Evolutionary conservation across 2,797 vertebrate genomes (phyloP).

Genomic region (Enteromius paludinosus): DNA sequence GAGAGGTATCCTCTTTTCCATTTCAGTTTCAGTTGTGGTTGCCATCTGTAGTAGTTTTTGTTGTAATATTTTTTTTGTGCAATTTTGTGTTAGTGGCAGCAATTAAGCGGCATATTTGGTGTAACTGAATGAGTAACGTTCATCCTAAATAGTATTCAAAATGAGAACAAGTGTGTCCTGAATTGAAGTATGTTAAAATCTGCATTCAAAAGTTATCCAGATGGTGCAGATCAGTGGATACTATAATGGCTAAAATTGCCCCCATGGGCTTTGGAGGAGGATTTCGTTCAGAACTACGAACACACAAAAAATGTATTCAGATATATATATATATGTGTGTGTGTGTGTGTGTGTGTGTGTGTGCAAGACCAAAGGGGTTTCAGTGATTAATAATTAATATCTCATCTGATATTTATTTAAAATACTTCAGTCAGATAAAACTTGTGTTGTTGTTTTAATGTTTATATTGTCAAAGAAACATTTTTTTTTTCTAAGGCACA

Average conservation of each 20-base stretch:
- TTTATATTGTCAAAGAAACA: background rate
- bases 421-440: background rate
- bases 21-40: background rate
- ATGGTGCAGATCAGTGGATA: background rate
- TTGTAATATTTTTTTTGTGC: background rate
- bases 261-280: background rate
- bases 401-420: background rate
- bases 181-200: background rate
- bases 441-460: background rate
- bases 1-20: conserved; percentile 76
- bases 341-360: too few relatives aligned
- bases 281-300: background rate
- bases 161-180: background rate
- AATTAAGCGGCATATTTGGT: background rate
- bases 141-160: background rate
- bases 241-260: background rate
- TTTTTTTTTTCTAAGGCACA: conserved; percentile 63
- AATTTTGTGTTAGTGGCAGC: background rate
- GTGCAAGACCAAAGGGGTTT: background rate
- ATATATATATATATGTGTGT: too few relatives aligned
- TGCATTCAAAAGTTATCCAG: background rate
- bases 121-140: background rate
- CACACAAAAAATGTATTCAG: background rate
- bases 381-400: background rate
- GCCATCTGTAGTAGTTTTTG: background rate